A percentile compares a stretch with the other conserved stretches of the same genome.
Conservation (phyloP, 64 coral and sea anemone species). For the Montipora capricornis region DNA sequence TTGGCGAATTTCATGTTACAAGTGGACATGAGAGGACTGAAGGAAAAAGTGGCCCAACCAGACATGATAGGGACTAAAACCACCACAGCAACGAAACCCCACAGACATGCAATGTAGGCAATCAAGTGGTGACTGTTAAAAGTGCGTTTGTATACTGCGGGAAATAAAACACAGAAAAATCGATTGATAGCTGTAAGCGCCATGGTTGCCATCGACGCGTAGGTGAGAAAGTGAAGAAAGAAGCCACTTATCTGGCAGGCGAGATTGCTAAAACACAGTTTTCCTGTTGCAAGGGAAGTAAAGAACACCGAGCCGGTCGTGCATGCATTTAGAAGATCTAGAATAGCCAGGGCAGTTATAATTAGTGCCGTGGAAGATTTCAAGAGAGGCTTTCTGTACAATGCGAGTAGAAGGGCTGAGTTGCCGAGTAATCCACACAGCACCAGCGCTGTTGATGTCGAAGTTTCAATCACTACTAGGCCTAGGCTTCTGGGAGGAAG, state of each 20-base stretch:
- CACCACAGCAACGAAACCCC: slow-evolving; percentile 24
- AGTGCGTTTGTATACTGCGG: background rate
- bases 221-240: slow-evolving; percentile 1
- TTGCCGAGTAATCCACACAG: background rate
- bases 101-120: slow-evolving; percentile 25
- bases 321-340: slow-evolving; percentile 29
- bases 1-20: background rate
- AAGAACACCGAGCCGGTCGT: background rate
- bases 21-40: background rate
- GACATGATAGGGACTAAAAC: slow-evolving; percentile 2
- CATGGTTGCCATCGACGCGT: slow-evolving; percentile 13
- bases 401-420: background rate
- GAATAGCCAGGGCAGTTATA: slow-evolving; percentile 29
- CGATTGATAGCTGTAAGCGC: slow-evolving; percentile 29
- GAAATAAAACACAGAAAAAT: background rate
- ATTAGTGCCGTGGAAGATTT: background rate
- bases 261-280: background rate
- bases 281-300: background rate
- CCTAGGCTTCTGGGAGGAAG: background rate
- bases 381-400: slow-evolving; percentile 10
- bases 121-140: slow-evolving; percentile 20
- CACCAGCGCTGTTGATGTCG: background rate
- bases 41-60: background rate
- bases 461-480: background rate
- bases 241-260: slow-evolving; percentile 18